These are phyloP conservation scores for Plutella xylostella DNA, from an alignment of 2,888 invertebrate genomes.

Conservation along the genomic window DNA sequence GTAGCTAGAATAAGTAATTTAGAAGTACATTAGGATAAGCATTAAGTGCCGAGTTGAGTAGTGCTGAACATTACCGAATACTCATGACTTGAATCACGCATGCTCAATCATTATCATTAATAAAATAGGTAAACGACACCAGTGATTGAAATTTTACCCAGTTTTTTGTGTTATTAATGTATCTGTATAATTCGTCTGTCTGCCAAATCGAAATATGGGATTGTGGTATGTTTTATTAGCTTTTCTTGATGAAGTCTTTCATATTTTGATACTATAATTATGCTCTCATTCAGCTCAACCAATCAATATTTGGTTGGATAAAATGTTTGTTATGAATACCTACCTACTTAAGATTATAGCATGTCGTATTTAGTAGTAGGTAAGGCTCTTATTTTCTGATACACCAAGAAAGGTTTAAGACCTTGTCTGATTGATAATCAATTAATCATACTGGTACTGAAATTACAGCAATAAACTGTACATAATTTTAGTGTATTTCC, in stretches of 20 bases:
- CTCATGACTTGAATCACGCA: conserved; percentile 37
- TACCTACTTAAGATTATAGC: neutral
- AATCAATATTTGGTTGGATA: no score
- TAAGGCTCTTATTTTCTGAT: neutral
- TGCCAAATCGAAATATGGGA: neutral
- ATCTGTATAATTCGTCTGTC: neutral
- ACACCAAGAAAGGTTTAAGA: no score
- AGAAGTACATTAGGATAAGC: conserved; percentile 52
- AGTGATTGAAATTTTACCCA: conserved; percentile 6
- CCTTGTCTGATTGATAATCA: no score
- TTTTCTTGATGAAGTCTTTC: neutral
- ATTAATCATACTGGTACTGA: no score
- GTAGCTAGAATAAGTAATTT: conserved; percentile 11
- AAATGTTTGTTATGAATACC: no score
- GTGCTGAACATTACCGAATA: conserved; percentile 29
- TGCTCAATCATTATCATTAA: conserved; percentile 30
- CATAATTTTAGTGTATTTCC: no score
- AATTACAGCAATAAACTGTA: no score
- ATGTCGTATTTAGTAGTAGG: neutral
- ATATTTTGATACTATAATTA: neutral
- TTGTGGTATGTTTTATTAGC: conserved; percentile 2
- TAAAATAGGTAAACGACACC: conserved; percentile 19
- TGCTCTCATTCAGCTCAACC: no score
- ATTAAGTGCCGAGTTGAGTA: conserved; percentile 48
- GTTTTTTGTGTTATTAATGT: neutral